phyloP scores from a whole-genome alignment of 2,888 invertebrate genomes.

The Lasius platythorax region DNA sequence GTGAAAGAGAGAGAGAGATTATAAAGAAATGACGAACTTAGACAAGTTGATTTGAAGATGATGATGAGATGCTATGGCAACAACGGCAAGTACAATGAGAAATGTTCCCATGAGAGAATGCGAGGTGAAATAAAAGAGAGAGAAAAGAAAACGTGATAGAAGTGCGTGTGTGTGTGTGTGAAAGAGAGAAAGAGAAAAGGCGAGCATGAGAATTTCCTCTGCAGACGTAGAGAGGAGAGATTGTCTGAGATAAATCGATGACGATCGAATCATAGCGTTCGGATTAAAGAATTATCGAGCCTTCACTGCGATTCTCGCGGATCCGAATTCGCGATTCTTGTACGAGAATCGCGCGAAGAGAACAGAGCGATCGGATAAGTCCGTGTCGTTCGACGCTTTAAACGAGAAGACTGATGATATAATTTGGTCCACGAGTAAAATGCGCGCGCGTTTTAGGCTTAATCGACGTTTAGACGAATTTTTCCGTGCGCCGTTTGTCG shows the following conservation, averaged over 20 bases:
- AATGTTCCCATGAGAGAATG: slow-evolving; percentile 59
- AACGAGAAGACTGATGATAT: slow-evolving; percentile 42
- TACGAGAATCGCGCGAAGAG: slow-evolving; percentile 6
- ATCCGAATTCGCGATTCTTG: not conserved
- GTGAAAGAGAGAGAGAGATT: slow-evolving; percentile 38
- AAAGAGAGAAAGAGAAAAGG: slow-evolving; percentile 36
- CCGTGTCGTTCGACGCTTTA: slow-evolving; percentile 21
- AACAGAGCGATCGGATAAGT: not conserved
- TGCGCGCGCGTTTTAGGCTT: slow-evolving; percentile 27
- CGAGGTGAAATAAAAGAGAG: slow-evolving; percentile 56
- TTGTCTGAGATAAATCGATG: slow-evolving; percentile 60
- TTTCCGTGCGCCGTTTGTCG: slow-evolving; percentile 7
- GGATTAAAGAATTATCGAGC: not conserved
- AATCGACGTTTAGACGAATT: slow-evolving; percentile 33
- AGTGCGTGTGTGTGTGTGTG: slow-evolving; percentile 2
- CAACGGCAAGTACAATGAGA: slow-evolving; percentile 67
- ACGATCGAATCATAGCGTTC: slow-evolving; percentile 69
- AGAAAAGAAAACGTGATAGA: slow-evolving; percentile 61
- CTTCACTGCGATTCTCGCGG: slow-evolving; percentile 2
- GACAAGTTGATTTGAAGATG: slow-evolving; percentile 28
- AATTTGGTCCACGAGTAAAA: slow-evolving; percentile 1
- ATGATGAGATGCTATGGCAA: slow-evolving; percentile 58
- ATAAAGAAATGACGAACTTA: slow-evolving; percentile 46
- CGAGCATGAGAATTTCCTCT: slow-evolving; percentile 74
- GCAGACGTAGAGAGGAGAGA: slow-evolving; percentile 69